Evolutionary conservation across 1,140 invertebrate species (phyloP).

Genomic region (Drosophila lowei): DNA sequence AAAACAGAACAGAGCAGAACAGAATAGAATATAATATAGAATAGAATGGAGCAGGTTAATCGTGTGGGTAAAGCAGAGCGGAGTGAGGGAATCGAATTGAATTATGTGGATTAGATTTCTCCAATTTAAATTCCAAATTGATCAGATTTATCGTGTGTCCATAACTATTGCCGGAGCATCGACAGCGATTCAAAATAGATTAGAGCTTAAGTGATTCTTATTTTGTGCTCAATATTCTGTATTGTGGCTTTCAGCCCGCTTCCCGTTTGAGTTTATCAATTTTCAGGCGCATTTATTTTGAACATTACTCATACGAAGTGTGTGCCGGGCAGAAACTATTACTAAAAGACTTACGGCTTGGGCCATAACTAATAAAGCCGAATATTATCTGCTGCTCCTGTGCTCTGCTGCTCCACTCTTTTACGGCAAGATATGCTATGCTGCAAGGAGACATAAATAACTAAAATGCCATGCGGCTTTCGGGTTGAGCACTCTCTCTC

Average conservation of each 20-base stretch:
- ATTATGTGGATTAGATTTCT: slow-evolving; percentile 36
- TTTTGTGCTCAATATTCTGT: slow-evolving; percentile 23
- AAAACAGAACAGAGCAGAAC: background rate
- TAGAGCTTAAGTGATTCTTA: slow-evolving; percentile 27
- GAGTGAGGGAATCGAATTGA: slow-evolving; percentile 19
- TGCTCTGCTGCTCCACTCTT: background rate
- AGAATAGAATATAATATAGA: slow-evolving; percentile 20
- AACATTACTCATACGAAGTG: slow-evolving; percentile 54
- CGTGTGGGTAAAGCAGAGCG: background rate
- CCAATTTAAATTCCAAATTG: slow-evolving; percentile 38
- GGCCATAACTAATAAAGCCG: slow-evolving; percentile 48
- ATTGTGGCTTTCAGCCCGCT: background rate
- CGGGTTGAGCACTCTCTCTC: slow-evolving; percentile 2
- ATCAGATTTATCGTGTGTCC: slow-evolving; percentile 11
- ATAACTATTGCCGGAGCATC: background rate
- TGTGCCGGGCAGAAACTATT: slow-evolving; percentile 16
- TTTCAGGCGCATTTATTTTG: background rate
- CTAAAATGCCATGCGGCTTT: slow-evolving; percentile 41
- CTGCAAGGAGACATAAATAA: slow-evolving; percentile 52
- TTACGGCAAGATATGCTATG: slow-evolving; percentile 10
- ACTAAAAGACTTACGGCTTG: slow-evolving; percentile 20
- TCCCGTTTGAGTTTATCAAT: slow-evolving; percentile 13
- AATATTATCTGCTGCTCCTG: background rate
- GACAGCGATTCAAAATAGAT: slow-evolving; percentile 11
- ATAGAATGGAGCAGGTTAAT: slow-evolving; percentile 17